Evolutionary conservation across 2,888 invertebrate genomes (phyloP), one percentile per base, ranked within the genome.

Genomic region (Biston betularia): DNA sequence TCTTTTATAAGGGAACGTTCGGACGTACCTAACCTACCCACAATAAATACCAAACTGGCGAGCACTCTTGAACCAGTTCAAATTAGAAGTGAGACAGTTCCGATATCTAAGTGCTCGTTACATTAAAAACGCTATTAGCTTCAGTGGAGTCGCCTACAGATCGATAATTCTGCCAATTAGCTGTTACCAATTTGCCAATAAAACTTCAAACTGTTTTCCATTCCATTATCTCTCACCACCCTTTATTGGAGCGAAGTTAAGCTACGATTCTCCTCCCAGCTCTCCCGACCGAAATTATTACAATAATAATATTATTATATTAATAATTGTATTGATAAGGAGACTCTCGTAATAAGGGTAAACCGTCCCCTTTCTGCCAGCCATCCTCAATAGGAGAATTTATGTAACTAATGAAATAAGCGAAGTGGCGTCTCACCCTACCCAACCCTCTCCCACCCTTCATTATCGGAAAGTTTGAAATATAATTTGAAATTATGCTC

Each of bases 401-500:
- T 93, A 93, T 93, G 93, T 93, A 93, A 93, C 92, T 93, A 93
- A 93, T 93, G 93, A 93, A 93, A 93, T 93, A 93, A 93, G 92
- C 93, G 92, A 92, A 92, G 92, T 89, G 89, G 83, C 88, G 85
- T 80, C 75, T 85, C 75, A 85, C 81, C 86, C 79, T 72, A 73
- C 79, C 84, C 83, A 84, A 79, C 86, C 89, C 89, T 82, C 85
- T 81, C 83, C 84, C 85, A 87, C 91, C 93, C 93, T 93, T 93
- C 93, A 93, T 93, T 93, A 93, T 93, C 93, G 93, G 93, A 93
- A 93, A 93, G 92, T 93, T 93, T 93, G 92, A 93, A 93, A 93
- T 93, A 93, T 93, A 93, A 93, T 93, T 93, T 93, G 93, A 93
- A 93, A 93, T 93, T 93, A 93, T 93, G 93, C 93, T 93, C 93